Evolutionary conservation across 2,797 vertebrate species (phyloP).

Genomic region (Chiroxiphia lanceolata): DNA sequence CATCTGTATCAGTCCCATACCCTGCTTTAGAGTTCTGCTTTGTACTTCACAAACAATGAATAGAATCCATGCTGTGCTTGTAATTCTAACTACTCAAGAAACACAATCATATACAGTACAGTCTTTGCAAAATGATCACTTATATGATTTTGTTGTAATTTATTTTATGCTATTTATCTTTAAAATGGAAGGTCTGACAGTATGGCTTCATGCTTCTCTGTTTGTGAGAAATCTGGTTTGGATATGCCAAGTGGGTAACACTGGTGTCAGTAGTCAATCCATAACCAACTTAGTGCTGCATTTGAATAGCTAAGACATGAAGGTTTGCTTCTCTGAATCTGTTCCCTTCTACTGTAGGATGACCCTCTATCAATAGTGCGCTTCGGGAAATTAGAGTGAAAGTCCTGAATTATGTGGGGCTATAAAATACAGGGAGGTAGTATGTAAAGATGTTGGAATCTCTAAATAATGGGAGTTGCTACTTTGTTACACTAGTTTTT

Average conservation of each 20-base stretch:
- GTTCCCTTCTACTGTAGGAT: neutral
- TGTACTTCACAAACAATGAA: neutral
- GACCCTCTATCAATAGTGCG: neutral
- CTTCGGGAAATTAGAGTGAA: neutral
- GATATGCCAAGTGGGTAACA: neutral
- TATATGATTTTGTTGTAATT: neutral
- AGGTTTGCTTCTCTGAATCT: neutral
- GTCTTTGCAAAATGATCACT: neutral
- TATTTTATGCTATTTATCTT: neutral
- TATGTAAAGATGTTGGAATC: neutral
- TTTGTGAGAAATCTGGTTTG: neutral
- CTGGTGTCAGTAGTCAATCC: neutral
- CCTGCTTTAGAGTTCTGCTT: neutral
- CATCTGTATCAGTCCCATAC: neutral
- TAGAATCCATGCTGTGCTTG: neutral
- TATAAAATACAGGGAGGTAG: neutral
- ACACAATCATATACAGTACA: neutral
- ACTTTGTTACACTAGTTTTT: neutral
- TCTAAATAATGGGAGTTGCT: neutral
- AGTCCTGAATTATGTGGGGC: neutral
- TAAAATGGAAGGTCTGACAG: neutral
- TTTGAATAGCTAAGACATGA: neutral
- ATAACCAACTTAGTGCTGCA: neutral
- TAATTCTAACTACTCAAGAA: neutral
- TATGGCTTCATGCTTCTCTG: neutral